These are phyloP conservation scores for Thunnus maccoyii DNA, from an alignment of 2,113 vertebrate genomes.

Conservation along the genomic window DNA sequence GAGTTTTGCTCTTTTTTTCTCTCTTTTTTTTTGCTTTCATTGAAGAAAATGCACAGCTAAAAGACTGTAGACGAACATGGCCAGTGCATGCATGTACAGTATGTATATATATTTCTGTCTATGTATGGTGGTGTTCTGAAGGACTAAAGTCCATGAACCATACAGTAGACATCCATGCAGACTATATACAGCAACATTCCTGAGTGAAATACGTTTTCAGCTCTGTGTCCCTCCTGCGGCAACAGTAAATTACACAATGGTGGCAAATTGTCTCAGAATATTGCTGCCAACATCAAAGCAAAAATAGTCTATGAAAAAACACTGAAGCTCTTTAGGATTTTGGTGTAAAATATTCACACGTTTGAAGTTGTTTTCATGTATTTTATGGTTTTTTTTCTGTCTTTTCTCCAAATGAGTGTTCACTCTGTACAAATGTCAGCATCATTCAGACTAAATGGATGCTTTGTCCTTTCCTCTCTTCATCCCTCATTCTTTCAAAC, in stretches of 20 bases:
- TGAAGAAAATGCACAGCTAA: not conserved
- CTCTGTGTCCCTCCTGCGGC: not conserved
- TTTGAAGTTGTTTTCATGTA: conserved; percentile 19
- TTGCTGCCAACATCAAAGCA: conserved; percentile 9
- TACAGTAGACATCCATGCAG: not conserved
- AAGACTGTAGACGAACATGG: not conserved
- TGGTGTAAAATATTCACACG: not conserved
- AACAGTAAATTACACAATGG: conserved; percentile 4
- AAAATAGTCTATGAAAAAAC: not conserved
- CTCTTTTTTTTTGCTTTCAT: not conserved
- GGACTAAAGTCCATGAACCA: not conserved
- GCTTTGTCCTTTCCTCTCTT: conserved; percentile 2
- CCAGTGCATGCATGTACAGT: not conserved
- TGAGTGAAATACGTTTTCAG: not conserved
- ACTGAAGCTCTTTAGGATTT: not conserved
- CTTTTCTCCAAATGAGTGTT: conserved; percentile 14
- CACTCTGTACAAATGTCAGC: not conserved
- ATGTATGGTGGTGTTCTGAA: not conserved
- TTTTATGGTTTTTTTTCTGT: not conserved
- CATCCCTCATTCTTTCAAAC: not conserved
- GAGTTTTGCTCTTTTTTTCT: not conserved
- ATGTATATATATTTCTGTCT: no score
- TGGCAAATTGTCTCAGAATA: not conserved
- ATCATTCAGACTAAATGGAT: conserved; percentile 33
- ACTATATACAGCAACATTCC: not conserved